These are phyloP conservation scores for Aphaenogaster rudis DNA, from an alignment of 1,140 invertebrate species.

Conservation along the genomic window DNA sequence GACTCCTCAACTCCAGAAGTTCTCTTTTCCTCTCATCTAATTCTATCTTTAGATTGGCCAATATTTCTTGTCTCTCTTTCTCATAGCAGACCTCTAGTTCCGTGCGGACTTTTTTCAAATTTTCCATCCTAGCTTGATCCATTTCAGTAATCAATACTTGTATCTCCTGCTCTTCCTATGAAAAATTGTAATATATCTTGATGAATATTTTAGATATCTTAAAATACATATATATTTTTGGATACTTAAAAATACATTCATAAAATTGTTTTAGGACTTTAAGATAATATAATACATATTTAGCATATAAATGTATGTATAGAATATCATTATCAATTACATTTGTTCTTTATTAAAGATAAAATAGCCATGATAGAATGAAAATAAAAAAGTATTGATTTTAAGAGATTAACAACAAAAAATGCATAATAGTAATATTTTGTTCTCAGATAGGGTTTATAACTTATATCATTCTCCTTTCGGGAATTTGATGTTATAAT, in stretches of 20 bases:
- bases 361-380: neutral
- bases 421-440: neutral
- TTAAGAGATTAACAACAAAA: neutral
- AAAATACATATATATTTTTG: neutral
- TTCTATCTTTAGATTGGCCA: conserved; percentile 82
- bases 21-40: conserved; percentile 82
- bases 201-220: neutral
- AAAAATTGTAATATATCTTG: conserved; percentile 3
- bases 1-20: conserved; percentile 82
- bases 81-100: conserved; percentile 85
- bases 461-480: neutral
- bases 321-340: neutral
- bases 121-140: conserved; percentile 79
- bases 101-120: conserved; percentile 79
- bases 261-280: neutral
- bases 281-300: neutral
- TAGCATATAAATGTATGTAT: neutral
- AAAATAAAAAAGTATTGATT: neutral
- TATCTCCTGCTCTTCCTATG: conserved; percentile 82
- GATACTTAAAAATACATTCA: neutral
- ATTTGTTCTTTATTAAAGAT: neutral
- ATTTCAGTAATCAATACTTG: conserved; percentile 84
- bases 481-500: neutral
- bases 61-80: conserved; percentile 84
- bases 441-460: neutral